Evolutionary conservation across 2,797 vertebrate genomes (phyloP), one percentile per base, ranked within the genome.

Genomic region (Stomatorhinus walkeri): DNA sequence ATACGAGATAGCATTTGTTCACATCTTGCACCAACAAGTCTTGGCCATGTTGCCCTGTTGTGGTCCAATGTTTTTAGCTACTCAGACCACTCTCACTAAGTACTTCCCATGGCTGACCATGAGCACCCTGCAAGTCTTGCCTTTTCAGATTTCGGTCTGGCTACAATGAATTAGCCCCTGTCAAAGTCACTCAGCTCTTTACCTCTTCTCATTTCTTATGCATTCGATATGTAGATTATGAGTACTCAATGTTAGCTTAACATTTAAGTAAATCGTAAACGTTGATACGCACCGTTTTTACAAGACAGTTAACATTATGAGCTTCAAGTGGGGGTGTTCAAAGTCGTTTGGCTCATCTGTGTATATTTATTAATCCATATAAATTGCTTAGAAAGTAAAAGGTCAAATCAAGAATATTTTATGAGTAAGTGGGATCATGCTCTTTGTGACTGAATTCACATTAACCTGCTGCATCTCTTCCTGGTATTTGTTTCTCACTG

Each of bases 401-500:
- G 14, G 51, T 86, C 52, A 32, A 54, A 86, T 36, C 49, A 52
- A 32, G 32, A 72, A 83, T 83, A 40, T 83, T 83, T 54, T 59
- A 46, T 94, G 91, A 94, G 91, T 93, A 93, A 56, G 43, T 24
- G 89, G 92, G 92, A 94, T 93, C 90, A 93, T 91, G 92, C 91
- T 90, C 93, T 91, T 91, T 92, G 91, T 92, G 2, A 72, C 48
- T 22, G 46, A 91, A 88, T 92, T 90, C 91, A 91, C 84, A 91
- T 89, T 90, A 92, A 91, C 92, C 91, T 91, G 91, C 91, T 89
- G 91, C 91, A 91, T 94, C 95, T 93, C 94, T 95, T 95, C 94
- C 93, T 93, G 19, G 88, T 90, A 94, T 94, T 94, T 95, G 94
- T 95, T 89, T 91, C 91, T 91, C 89, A 88, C 90, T 94, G 93